Percentiles rank a stretch among this genome's conserved stretches.
Conservation (phyloP, 2,797 vertebrate species). For the Pitangus sulphuratus region DNA sequence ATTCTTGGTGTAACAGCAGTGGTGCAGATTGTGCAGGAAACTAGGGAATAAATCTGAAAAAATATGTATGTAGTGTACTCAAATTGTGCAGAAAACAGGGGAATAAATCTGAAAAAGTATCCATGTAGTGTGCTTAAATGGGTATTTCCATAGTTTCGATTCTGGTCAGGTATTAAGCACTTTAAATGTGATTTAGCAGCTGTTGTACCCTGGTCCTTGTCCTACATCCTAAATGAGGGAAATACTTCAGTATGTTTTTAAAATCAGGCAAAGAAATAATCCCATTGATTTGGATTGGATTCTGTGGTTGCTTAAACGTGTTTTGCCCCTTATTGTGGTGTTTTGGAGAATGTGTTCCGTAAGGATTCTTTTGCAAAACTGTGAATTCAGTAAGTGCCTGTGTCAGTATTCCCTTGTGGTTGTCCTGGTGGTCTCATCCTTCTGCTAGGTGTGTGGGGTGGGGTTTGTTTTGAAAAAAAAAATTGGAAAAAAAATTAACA, state of each 20-base stretch:
- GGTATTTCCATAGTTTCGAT: neutral
- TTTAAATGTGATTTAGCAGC: neutral
- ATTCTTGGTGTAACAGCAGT: neutral
- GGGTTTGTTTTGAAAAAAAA: neutral
- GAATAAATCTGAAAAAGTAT: neutral
- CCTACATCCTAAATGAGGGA: neutral
- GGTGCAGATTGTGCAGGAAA: neutral
- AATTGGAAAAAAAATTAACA: fast-evolving
- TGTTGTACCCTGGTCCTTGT: neutral
- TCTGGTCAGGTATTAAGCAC: neutral
- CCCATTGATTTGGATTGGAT: neutral
- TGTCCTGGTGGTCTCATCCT: neutral
- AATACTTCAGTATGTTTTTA: neutral
- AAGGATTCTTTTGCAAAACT: neutral
- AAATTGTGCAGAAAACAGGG: neutral
- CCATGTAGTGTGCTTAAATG: neutral
- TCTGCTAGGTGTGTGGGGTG: neutral
- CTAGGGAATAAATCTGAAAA: neutral
- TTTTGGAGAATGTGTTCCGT: fast-evolving
- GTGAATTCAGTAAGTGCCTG: neutral
- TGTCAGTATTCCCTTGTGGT: neutral
- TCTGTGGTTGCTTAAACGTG: neutral
- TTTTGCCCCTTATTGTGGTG: fast-evolving
- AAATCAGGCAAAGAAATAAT: neutral
- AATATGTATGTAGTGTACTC: neutral